These are phyloP conservation scores for Hippolais icterina DNA, from an alignment of 2,113 vertebrate genomes.

Conservation along the genomic window DNA sequence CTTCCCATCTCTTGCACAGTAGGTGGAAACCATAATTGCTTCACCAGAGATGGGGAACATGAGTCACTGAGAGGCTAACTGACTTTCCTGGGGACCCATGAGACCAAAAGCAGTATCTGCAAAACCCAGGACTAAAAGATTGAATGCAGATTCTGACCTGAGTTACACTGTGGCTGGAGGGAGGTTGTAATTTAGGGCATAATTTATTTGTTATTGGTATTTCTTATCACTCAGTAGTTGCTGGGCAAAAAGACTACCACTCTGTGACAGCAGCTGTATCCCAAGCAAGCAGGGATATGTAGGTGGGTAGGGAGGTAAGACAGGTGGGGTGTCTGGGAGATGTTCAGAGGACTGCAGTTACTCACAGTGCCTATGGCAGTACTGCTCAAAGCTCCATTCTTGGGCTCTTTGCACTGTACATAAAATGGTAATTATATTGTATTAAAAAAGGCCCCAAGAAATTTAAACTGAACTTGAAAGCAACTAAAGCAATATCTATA, in stretches of 20 bases:
- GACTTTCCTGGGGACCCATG: background rate
- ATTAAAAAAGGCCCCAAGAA: background rate
- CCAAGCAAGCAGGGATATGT: background rate
- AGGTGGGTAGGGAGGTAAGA: background rate
- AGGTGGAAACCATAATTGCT: slow-evolving; percentile 14
- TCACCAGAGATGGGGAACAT: background rate
- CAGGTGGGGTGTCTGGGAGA: background rate
- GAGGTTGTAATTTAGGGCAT: background rate
- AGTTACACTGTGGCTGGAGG: background rate
- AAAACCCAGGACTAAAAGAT: background rate
- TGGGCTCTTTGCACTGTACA: background rate
- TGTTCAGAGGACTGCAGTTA: background rate
- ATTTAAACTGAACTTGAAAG: background rate
- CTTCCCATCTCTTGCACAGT: background rate
- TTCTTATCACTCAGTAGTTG: background rate
- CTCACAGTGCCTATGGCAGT: background rate
- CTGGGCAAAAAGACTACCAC: background rate
- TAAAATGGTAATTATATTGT: background rate
- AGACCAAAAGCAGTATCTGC: background rate
- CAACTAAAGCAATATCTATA: background rate
- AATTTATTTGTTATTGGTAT: background rate
- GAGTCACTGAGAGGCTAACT: background rate
- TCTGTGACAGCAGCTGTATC: background rate
- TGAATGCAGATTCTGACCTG: background rate
- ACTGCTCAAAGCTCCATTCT: background rate